Percentiles rank a stretch among this genome's conserved stretches.
phyloP scores from a whole-genome alignment of 2,113 vertebrate genomes.

The Ictidomys tridecemlineatus region DNA sequence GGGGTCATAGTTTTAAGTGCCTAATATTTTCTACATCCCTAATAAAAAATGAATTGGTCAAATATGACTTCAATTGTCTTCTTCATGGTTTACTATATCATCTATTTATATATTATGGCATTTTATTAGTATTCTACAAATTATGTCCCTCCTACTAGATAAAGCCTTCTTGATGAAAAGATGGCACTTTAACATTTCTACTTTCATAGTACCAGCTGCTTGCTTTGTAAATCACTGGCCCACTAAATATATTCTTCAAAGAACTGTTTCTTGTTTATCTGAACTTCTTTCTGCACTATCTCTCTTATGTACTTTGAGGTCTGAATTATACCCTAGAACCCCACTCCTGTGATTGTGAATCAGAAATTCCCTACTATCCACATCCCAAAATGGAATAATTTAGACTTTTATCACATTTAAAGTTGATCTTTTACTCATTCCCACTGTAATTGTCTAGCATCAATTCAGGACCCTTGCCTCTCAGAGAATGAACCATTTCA shows the following conservation, averaged over 20 bases:
- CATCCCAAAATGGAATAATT: background rate
- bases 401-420: background rate
- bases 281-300: accelerated
- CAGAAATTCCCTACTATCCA: background rate
- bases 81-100: background rate
- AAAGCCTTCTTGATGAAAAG: background rate
- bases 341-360: background rate
- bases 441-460: background rate
- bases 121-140: background rate
- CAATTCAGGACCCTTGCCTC: background rate
- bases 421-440: background rate
- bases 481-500: background rate
- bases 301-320: background rate
- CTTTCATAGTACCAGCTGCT: background rate
- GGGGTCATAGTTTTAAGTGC: background rate
- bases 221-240: background rate
- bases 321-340: background rate
- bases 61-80: background rate
- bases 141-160: background rate
- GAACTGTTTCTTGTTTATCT: background rate
- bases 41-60: background rate
- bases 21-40: background rate
- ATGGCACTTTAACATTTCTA: background rate
- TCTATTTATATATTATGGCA: background rate
- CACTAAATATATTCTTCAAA: background rate